phyloP scores from a whole-genome alignment of 23 tunicate genomes.

The Styela clava region DNA sequence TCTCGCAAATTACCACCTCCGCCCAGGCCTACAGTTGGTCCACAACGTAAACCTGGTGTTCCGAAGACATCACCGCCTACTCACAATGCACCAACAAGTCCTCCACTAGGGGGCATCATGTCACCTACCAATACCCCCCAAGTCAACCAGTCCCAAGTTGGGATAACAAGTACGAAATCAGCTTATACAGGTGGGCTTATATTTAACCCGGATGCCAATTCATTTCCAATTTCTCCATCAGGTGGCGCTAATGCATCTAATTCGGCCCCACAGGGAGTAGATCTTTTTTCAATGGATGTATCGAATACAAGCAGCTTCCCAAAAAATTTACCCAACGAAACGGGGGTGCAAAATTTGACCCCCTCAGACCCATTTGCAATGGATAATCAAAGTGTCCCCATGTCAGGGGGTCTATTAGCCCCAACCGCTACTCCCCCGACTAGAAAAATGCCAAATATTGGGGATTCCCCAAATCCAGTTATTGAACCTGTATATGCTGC shows the following conservation, averaged over 20 bases:
- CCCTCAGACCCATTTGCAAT: neutral
- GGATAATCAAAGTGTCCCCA: neutral
- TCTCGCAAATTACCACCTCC: constrained; percentile 21
- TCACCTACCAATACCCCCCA: neutral
- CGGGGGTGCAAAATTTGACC: neutral
- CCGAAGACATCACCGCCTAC: neutral
- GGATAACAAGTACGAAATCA: neutral
- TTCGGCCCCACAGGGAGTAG: neutral
- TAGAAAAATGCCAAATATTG: neutral
- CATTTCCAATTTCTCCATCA: neutral
- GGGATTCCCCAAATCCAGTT: neutral
- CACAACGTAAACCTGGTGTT: neutral
- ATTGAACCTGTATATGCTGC: constrained; percentile 27
- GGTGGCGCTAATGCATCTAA: neutral
- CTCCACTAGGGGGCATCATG: constrained; percentile 12
- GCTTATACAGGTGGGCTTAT: neutral
- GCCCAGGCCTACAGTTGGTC: constrained; percentile 10
- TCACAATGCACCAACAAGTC: neutral
- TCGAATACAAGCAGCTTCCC: too few relatives aligned
- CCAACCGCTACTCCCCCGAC: neutral
- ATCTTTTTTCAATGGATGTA: neutral
- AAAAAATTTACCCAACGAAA: too few relatives aligned
- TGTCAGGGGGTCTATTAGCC: neutral
- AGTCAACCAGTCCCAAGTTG: neutral
- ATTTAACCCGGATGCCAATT: neutral